Evolutionary conservation across 1,140 invertebrate species (phyloP), one percentile per base, ranked within the genome.

Genomic region (Carcinoscorpius rotundicauda): DNA sequence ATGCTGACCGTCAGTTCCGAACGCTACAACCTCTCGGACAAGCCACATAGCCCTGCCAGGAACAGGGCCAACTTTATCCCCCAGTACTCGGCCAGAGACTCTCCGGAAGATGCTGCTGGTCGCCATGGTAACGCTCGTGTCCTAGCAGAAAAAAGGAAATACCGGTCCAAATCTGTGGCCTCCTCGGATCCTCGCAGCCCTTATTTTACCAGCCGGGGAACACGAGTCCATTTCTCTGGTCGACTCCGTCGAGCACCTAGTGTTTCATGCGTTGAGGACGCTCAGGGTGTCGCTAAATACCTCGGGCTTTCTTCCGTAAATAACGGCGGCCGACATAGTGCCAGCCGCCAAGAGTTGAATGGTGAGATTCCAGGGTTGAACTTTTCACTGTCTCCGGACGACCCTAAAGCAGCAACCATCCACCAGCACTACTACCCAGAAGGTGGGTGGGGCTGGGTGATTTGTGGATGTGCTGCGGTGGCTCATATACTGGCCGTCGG

Each of bases 361-460:
- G 53, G 53, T 8, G 6, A 55, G n/a, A 55, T 55, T 8, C 53
- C 53, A n/a, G 53, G 53, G 53, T 55, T 55, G 53, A 55, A 55
- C 53, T n/a, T 55, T n/a, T 6, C 6, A n/a, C n/a, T 55, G 3
- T 55, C 53, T 6, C 53, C 53, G n/a, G n/a, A 55, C 4, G 61
- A 53, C 49, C 60, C 63, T 3, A 68, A 68, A 49, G 53, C 64
- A 2, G 49, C 64, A 11, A 86, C 87, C 61, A 90, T 90, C 75
- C 82, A 71, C 6, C 75, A 76, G 63, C 75, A 81, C 64, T 78
- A 77, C 69, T 80, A 78, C 67, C 79, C 79, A 0, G 79, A 81
- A 71, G 78, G 84, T 63, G 86, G 86, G n/a, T 89, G 87, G 87
- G 87, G 90, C 59, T 93, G 91, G 90, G 83, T 93, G 58, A 85